Conservation (phyloP, 2,888 invertebrate species). For the Drosophila differens region DNA sequence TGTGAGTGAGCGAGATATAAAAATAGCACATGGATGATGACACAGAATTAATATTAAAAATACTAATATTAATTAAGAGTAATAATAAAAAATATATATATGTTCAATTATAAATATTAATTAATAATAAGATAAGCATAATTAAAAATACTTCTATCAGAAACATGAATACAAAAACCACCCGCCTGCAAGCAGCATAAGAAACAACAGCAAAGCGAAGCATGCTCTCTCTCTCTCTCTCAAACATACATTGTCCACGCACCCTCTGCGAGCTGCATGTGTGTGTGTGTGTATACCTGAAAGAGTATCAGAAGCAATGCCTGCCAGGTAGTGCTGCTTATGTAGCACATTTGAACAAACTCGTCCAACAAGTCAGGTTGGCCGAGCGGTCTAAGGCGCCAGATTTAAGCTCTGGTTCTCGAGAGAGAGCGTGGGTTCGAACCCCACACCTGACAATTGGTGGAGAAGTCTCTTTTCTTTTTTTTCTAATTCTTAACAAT, state of each 20-base stretch:
- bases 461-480: constrained; percentile 18
- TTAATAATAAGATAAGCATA: background rate
- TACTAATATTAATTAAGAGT: background rate
- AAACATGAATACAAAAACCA: background rate
- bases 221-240: background rate
- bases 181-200: background rate
- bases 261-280: constrained; percentile 26
- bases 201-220: constrained; percentile 1
- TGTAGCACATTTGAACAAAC: constrained; percentile 55
- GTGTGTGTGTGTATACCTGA: constrained; percentile 15
- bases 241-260: constrained; percentile 15
- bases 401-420: constrained; percentile 94
- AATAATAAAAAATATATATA: background rate
- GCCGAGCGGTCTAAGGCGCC: constrained; percentile 94
- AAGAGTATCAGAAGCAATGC: constrained; percentile 24
- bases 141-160: background rate
- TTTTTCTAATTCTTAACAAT: constrained; percentile 16
- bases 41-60: constrained; percentile 2
- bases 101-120: background rate
- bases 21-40: constrained; percentile 29
- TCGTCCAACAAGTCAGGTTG: constrained; percentile 87
- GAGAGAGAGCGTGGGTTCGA: constrained; percentile 93
- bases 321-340: constrained; percentile 29
- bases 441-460: constrained; percentile 90
- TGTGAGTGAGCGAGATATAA: constrained; percentile 23